Conservation (phyloP, 2,113 vertebrate species). For the Zosterops japonicus region DNA sequence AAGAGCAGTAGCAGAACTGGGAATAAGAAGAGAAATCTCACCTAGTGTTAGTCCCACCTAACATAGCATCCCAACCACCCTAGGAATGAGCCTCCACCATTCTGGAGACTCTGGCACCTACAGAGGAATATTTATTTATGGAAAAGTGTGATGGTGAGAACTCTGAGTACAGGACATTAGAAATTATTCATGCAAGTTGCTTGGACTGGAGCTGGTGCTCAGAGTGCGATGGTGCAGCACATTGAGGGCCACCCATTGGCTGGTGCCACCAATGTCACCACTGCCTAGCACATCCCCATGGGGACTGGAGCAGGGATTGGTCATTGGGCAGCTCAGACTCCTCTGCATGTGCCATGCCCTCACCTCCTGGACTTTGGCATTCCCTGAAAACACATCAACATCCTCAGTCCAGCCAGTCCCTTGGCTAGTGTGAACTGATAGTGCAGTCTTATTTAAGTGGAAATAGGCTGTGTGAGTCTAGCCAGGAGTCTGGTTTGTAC, state of each 20-base stretch:
- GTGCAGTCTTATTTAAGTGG: neutral
- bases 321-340: accelerated
- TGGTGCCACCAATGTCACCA: neutral
- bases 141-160: accelerated
- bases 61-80: neutral
- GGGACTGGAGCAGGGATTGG: accelerated
- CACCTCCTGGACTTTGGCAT: neutral
- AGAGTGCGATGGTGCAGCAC: accelerated
- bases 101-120: neutral
- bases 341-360: accelerated
- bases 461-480: constrained; percentile 1
- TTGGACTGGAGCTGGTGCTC: neutral
- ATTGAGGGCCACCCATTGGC: accelerated
- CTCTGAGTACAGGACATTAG: accelerated
- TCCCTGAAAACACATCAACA: neutral
- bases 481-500: constrained; percentile 15
- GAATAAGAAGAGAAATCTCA: neutral
- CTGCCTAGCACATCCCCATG: accelerated
- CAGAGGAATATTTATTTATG: neutral
- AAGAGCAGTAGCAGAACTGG: neutral
- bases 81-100: neutral
- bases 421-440: neutral
- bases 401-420: neutral
- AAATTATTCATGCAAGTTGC: accelerated
- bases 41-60: neutral